Percentiles rank a stretch among this genome's conserved stretches.
Conservation (phyloP, 2,888 invertebrate genomes). For the Diaperis boleti region DNA sequence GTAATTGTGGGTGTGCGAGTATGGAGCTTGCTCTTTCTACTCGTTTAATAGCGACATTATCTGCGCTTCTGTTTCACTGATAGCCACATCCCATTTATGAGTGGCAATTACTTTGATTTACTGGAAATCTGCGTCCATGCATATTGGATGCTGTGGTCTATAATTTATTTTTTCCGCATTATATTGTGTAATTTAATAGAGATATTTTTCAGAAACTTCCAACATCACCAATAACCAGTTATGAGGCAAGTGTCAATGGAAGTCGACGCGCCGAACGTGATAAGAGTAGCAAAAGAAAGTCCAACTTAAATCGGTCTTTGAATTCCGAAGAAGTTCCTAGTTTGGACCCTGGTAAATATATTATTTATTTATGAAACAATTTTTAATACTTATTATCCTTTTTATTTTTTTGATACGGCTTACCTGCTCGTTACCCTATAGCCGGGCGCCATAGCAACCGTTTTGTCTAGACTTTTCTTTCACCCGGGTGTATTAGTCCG, state of each 20-base stretch:
- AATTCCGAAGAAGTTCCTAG: constrained; percentile 65
- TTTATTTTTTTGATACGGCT: constrained; percentile 14
- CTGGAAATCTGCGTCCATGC: background rate
- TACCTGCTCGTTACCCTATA: constrained; percentile 44
- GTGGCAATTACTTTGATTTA: background rate
- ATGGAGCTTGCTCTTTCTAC: constrained; percentile 15
- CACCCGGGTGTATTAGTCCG: too few species aligned
- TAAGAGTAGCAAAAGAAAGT: constrained; percentile 76
- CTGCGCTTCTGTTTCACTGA: constrained; percentile 21
- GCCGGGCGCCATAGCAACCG: constrained; percentile 49
- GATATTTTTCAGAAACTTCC: constrained; percentile 47
- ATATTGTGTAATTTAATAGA: background rate
- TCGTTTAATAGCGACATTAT: constrained; percentile 14
- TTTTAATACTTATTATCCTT: constrained; percentile 3
- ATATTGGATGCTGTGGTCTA: constrained; percentile 5
- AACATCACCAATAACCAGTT: constrained; percentile 32
- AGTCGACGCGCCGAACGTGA: constrained; percentile 67
- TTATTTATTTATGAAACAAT: background rate
- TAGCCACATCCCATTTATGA: background rate
- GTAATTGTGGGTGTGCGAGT: constrained; percentile 39
- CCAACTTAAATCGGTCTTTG: constrained; percentile 72
- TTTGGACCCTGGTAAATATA: constrained; percentile 25
- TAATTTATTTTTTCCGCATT: background rate
- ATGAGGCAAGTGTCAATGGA: constrained; percentile 25
- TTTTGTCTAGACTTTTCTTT: constrained; percentile 41